Evolutionary conservation across 2,888 invertebrate species (phyloP).

Genomic region (Trimorus sp.): DNA sequence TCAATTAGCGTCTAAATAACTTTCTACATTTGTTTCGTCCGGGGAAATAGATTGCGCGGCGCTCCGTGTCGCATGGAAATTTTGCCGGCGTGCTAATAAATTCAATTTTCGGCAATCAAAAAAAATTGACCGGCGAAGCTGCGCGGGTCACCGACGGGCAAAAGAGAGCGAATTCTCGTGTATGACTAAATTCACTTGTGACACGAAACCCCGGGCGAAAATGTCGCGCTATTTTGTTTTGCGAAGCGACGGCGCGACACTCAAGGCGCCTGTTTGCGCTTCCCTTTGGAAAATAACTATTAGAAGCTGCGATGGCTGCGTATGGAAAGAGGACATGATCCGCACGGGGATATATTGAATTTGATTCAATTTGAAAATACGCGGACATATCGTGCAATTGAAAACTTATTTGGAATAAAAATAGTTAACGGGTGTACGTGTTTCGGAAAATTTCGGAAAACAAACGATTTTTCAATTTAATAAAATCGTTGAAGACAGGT

Average conservation of each 20-base stretch:
- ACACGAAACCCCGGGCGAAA: constrained; percentile 9
- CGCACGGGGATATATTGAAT: too few species aligned
- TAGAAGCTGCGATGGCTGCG: too few species aligned
- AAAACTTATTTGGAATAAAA: too few species aligned
- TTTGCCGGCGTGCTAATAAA: constrained; percentile 36
- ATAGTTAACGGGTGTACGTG: too few species aligned
- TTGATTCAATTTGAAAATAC: too few species aligned
- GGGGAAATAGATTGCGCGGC: constrained; percentile 26
- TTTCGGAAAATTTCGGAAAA: too few species aligned
- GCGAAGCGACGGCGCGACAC: not conserved
- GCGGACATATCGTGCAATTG: too few species aligned
- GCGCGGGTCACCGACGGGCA: not conserved
- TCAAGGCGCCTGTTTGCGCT: not conserved
- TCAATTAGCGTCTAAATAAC: constrained; percentile 42
- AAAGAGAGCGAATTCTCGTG: constrained; percentile 18
- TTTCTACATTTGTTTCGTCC: constrained; percentile 28
- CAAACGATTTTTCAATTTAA: too few species aligned
- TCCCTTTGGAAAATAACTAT: too few species aligned
- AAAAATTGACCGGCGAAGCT: constrained; percentile 15
- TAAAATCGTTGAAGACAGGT: too few species aligned
- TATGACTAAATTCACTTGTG: constrained; percentile 26
- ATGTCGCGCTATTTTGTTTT: constrained; percentile 23
- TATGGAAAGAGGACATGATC: too few species aligned
- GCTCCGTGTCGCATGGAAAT: constrained; percentile 30
- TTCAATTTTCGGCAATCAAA: constrained; percentile 39